A percentile compares a stretch with the other conserved stretches of the same genome.
These are phyloP conservation scores for Hybognathus amarus DNA, from an alignment of 2,797 vertebrate genomes.

Conservation along the genomic window DNA sequence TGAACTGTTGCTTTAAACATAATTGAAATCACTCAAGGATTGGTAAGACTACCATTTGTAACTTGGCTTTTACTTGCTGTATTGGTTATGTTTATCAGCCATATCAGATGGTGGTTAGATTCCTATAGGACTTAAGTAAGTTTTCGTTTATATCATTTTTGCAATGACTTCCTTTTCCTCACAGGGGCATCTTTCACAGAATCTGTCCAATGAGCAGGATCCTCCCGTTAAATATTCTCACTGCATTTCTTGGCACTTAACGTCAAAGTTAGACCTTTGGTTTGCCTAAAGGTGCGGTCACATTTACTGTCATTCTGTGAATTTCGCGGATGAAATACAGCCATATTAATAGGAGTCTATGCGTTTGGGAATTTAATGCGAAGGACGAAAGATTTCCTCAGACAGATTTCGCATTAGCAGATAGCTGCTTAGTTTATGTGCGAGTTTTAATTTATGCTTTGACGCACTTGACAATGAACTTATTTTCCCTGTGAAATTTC, in stretches of 20 bases:
- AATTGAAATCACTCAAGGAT: neutral
- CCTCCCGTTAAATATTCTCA: neutral
- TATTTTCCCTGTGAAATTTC: neutral
- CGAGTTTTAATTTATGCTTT: neutral
- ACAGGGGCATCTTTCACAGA: conserved; percentile 14
- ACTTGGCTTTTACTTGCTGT: conserved; percentile 4
- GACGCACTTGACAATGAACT: neutral
- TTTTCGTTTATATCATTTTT: neutral
- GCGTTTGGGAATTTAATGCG: neutral
- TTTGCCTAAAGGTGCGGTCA: neutral
- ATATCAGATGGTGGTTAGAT: neutral
- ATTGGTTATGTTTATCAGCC: neutral
- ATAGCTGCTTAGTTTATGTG: neutral
- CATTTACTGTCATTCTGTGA: neutral
- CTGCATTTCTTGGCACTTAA: neutral
- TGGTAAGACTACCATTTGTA: neutral
- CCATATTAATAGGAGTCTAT: neutral
- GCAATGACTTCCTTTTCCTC: conserved; percentile 17
- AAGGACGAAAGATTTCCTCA: neutral
- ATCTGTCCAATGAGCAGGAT: conserved; percentile 2
- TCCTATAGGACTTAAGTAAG: neutral
- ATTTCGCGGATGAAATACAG: neutral
- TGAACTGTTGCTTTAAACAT: conserved; percentile 6
- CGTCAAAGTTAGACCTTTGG: neutral
- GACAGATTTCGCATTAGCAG: neutral